These are phyloP conservation scores for Temnothorax ravouxi DNA, from an alignment of 2,888 invertebrate genomes.

Conservation along the genomic window DNA sequence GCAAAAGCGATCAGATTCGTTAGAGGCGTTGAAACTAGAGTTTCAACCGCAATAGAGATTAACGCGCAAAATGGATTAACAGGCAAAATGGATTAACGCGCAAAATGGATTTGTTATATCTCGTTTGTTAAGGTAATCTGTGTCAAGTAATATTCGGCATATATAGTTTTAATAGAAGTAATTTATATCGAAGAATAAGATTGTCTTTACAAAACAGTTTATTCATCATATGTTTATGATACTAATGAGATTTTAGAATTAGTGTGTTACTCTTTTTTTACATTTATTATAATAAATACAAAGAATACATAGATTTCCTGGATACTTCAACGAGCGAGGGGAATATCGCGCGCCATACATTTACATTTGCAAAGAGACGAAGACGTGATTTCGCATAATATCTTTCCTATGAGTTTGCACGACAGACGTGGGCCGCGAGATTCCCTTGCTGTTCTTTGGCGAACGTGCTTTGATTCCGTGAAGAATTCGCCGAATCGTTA, in stretches of 20 bases:
- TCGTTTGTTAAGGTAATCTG: constrained; percentile 17
- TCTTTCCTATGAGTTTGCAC: constrained; percentile 17
- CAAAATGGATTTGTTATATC: not conserved
- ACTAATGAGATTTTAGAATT: not conserved
- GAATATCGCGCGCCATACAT: constrained; percentile 21
- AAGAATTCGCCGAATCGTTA: constrained; percentile 69
- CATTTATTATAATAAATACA: not conserved
- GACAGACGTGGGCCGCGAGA: constrained; percentile 58
- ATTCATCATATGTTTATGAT: not conserved
- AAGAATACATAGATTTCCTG: constrained; percentile 38
- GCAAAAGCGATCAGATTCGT: constrained; percentile 48
- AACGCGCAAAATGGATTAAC: constrained; percentile 29
- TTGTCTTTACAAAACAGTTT: not conserved
- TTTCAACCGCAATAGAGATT: constrained; percentile 34
- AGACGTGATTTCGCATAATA: constrained; percentile 46
- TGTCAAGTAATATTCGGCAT: not conserved
- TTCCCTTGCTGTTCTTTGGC: constrained; percentile 67
- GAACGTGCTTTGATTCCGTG: constrained; percentile 65
- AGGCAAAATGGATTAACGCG: too few species aligned
- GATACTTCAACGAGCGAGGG: constrained; percentile 27
- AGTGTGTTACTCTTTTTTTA: not conserved
- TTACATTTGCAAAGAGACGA: constrained; percentile 18
- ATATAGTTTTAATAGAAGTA: not conserved
- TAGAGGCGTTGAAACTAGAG: constrained; percentile 33
- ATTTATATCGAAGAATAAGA: not conserved